Evolutionary conservation across 2,113 vertebrate genomes (phyloP).

Genomic region (Festucalex cinctus): DNA sequence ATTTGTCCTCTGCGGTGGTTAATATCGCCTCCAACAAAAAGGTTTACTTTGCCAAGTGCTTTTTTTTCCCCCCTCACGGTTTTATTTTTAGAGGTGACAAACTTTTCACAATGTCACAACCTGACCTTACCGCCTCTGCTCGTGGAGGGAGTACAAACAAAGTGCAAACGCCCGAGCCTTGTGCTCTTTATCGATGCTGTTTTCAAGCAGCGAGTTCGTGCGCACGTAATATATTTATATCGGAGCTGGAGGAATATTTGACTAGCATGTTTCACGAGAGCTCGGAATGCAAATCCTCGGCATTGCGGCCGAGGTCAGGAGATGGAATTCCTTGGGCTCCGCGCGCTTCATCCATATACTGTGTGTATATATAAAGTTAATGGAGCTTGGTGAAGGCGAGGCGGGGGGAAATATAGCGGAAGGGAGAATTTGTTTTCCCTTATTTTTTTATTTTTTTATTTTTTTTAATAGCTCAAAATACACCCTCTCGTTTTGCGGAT

Average conservation of each 20-base stretch:
- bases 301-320: background rate
- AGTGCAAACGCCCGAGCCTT: background rate
- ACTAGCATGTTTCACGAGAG: background rate
- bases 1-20: background rate
- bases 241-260: background rate
- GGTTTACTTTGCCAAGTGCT: background rate
- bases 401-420: background rate
- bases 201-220: background rate
- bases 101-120: background rate
- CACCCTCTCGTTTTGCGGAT: background rate
- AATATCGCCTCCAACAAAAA: background rate
- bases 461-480: conserved; percentile 9
- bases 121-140: background rate
- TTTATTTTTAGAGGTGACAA: background rate
- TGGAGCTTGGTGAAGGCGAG: background rate
- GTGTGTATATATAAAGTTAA: background rate
- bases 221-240: background rate
- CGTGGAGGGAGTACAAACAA: background rate
- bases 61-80: background rate
- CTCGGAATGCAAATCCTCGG: background rate
- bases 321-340: background rate
- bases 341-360: background rate
- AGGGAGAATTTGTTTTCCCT: background rate
- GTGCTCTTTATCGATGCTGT: background rate
- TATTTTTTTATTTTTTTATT: too few species aligned